Evolutionary conservation across 2,888 invertebrate species (phyloP).

Genomic region (Gastrophysa polygoni): DNA sequence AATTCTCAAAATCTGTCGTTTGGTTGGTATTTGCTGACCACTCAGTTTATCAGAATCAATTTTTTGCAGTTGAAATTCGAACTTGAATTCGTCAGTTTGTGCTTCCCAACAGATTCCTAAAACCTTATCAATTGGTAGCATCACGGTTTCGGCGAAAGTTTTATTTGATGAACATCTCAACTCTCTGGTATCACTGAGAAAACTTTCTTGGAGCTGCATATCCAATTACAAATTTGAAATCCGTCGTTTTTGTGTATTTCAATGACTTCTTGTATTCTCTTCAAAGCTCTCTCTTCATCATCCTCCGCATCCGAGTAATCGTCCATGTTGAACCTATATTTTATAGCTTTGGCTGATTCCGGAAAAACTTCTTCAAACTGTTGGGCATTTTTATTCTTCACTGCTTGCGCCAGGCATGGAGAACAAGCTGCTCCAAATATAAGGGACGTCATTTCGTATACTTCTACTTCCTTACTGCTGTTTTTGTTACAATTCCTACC

Average conservation of each 20-base stretch:
- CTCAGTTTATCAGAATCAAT: neutral
- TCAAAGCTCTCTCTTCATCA: neutral
- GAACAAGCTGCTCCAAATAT: neutral
- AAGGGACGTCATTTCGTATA: neutral
- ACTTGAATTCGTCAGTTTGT: neutral
- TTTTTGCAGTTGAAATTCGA: constrained; percentile 1
- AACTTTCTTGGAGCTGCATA: too few species aligned
- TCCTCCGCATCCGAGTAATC: neutral
- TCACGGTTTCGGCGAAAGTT: neutral
- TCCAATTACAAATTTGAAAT: too few species aligned
- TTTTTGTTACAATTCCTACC: neutral
- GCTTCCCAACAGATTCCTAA: neutral
- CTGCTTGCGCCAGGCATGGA: neutral
- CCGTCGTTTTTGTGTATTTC: too few species aligned
- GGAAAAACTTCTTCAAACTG: neutral
- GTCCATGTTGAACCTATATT: neutral
- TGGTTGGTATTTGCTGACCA: neutral
- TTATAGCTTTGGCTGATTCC: neutral
- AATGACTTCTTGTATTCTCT: neutral
- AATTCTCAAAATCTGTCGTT: neutral
- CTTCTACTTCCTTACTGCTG: neutral
- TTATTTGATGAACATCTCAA: too few species aligned
- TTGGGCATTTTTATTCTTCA: neutral
- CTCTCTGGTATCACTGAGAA: too few species aligned
- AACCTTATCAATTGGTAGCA: neutral